A percentile compares a stretch with the other conserved stretches of the same genome.
Evolutionary conservation across 2,113 vertebrate species (phyloP).

Genomic region (Corythaixoides concolor): DNA sequence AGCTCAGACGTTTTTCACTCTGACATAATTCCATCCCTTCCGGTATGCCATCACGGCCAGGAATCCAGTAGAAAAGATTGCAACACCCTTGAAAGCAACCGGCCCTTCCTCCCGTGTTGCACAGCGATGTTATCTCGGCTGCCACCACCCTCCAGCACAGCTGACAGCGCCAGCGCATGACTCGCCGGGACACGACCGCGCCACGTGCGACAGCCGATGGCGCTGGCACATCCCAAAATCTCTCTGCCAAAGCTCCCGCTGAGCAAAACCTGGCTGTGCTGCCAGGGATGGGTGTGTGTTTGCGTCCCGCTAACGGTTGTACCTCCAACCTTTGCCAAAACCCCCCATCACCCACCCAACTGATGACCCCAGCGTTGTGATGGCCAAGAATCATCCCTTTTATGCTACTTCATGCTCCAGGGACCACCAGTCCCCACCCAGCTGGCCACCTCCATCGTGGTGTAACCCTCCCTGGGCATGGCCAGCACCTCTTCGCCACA

Average conservation of each 20-base stretch:
- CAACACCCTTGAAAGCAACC: neutral
- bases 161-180: neutral
- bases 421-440: neutral
- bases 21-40: neutral
- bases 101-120: neutral
- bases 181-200: accelerated
- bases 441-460: neutral
- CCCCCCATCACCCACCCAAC: accelerated
- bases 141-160: neutral
- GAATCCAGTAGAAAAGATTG: neutral
- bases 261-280: neutral
- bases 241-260: neutral
- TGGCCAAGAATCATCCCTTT: neutral
- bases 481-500: neutral
- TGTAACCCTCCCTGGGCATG: neutral
- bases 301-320: neutral
- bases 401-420: neutral
- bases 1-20: neutral
- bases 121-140: neutral
- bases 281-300: neutral
- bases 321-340: neutral
- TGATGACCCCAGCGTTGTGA: accelerated
- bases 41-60: neutral
- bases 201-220: neutral
- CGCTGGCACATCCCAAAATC: neutral